These are phyloP conservation scores for Andrena bucephala DNA, from an alignment of 2,888 invertebrate species.

Conservation along the genomic window DNA sequence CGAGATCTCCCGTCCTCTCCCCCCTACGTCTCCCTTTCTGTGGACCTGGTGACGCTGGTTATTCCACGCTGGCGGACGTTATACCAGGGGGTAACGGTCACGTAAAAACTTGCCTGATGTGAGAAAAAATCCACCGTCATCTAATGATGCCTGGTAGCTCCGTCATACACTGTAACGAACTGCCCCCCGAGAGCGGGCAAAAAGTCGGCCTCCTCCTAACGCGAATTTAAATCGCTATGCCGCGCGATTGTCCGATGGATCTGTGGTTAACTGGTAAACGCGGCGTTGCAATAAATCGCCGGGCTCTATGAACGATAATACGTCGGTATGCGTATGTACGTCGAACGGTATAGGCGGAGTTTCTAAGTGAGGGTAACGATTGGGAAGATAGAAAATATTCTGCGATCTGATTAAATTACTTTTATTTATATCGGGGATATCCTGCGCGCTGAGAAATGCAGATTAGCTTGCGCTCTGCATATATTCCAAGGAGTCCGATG, in stretches of 20 bases:
- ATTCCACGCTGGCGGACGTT: constrained; percentile 35
- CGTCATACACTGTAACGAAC: constrained; percentile 51
- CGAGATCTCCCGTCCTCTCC: constrained; percentile 20
- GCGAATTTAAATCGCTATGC: constrained; percentile 48
- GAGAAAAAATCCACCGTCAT: constrained; percentile 49
- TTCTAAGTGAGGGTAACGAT: background rate
- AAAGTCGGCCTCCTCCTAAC: constrained; percentile 34
- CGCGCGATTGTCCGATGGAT: constrained; percentile 12
- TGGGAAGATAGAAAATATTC: background rate
- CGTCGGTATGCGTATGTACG: background rate
- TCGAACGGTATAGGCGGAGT: background rate
- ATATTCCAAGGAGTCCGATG: too few species aligned
- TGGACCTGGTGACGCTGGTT: constrained; percentile 38
- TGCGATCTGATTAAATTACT: too few species aligned
- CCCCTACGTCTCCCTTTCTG: background rate
- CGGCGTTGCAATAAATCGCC: constrained; percentile 30
- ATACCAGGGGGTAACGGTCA: constrained; percentile 32
- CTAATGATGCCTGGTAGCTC: constrained; percentile 51
- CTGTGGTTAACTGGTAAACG: constrained; percentile 1
- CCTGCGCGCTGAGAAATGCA: too few species aligned
- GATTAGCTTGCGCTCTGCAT: too few species aligned
- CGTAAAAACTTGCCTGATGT: constrained; percentile 56
- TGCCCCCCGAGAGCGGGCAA: constrained; percentile 25
- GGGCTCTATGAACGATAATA: constrained; percentile 20
- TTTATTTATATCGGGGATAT: too few species aligned